Percentiles rank a stretch among this genome's conserved stretches.
Conservation (phyloP, 2,113 vertebrate species). For the Octodon degus region DNA sequence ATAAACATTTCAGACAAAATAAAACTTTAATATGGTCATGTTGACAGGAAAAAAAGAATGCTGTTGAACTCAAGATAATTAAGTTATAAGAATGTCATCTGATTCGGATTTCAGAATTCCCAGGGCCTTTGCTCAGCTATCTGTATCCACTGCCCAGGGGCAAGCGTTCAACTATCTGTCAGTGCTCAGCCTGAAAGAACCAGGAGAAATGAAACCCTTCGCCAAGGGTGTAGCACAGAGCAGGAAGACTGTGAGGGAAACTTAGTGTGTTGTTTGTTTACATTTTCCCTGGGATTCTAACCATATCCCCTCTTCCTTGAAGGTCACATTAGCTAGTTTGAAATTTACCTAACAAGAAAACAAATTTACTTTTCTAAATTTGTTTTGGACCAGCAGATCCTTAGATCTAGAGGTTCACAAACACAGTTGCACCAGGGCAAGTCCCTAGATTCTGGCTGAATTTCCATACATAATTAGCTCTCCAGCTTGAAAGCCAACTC, state of each 20-base stretch:
- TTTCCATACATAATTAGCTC: neutral
- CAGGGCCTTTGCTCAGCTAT: conserved; percentile 25
- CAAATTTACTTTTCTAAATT: conserved; percentile 41
- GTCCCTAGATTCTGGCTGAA: neutral
- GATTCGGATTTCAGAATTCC: conserved; percentile 56
- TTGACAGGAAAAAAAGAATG: conserved; percentile 74
- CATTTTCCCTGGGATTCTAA: neutral
- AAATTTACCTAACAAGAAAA: conserved; percentile 50
- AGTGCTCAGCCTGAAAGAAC: conserved; percentile 15
- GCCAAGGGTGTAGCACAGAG: neutral
- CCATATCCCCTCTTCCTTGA: neutral
- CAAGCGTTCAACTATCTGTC: conserved; percentile 59
- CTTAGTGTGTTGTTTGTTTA: neutral
- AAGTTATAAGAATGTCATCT: conserved; percentile 58
- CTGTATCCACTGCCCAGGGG: neutral
- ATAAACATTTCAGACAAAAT: conserved; percentile 62
- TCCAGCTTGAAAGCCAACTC: neutral
- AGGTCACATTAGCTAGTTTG: neutral
- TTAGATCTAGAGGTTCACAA: neutral
- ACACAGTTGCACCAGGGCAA: neutral
- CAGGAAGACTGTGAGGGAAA: neutral
- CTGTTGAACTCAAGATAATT: conserved; percentile 59
- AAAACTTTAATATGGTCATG: conserved; percentile 75
- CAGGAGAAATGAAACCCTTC: neutral
- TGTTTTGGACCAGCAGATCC: neutral